Evolutionary conservation across 2,797 vertebrate species (phyloP), one percentile per base, ranked within the genome.

Genomic region (Echeneis naucrates): DNA sequence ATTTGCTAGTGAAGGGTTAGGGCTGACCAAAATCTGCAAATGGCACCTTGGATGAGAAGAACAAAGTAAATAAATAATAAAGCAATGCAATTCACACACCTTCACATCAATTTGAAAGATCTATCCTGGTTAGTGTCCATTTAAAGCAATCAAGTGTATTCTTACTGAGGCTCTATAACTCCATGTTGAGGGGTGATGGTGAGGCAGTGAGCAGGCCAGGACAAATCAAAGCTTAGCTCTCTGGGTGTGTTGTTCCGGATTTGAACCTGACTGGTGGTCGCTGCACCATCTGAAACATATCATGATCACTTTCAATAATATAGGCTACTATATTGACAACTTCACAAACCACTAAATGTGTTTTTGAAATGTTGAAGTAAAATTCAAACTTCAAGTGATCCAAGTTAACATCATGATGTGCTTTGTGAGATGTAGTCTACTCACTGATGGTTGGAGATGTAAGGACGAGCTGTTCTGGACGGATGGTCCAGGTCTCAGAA

Each of bases 141-240:
- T 21, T 24, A 13, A 40, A 19, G 5, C 5, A 21, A 65, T 3
- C 8, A 21, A 42, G 12, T 24, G 32, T 45, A 23, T 42, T 90
- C 96, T 90, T 95, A 99, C 98, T 95, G 85, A 42, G 98, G 95
- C 54, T 96, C 93, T 3, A 99, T 90, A 72, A 88, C 77, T 77
- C 98, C 98, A 42, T 96, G 96, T 59, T 99, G 97, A 35, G 98
- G 98, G 8, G 97, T 98, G 86, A 99, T 89, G 17, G 96, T 98
- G 63, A 99, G 95, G 81, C 96, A 98, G 84, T 98, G 97, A 61
- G 97, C 97, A 1, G 98, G 97, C 98, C 98, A 99, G 0, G 96
- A 98, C 50, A 99, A 88, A 60, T 99, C 97, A 93, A 98, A 99
- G 57, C 86, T 92, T 89, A 99, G 81, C n/a, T 85, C 85, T 70